Conservation (phyloP, 1,140 invertebrate species). For the Diachasma alloeum region DNA sequence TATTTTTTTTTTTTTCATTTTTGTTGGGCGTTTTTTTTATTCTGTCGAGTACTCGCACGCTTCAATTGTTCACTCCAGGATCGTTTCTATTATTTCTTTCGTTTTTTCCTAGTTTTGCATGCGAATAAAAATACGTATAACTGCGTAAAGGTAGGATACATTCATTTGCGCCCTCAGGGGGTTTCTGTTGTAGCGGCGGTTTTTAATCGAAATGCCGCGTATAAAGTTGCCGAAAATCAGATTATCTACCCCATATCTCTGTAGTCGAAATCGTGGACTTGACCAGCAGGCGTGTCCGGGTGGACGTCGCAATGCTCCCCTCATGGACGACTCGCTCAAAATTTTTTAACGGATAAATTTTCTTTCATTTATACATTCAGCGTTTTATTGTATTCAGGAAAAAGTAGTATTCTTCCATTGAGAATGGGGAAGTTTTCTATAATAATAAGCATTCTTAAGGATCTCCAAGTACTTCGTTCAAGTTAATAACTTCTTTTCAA, state of each 20-base stretch:
- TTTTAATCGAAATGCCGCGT: constrained; percentile 63
- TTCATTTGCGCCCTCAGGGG: constrained; percentile 1
- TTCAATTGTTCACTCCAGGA: not conserved
- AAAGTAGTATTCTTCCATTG: not conserved
- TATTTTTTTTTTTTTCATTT: not conserved
- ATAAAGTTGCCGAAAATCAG: constrained; percentile 64
- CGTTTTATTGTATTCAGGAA: no score
- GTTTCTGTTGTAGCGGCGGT: constrained; percentile 29
- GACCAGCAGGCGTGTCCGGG: not conserved
- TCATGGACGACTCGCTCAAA: no score
- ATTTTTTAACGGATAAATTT: no score
- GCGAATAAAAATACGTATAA: not conserved
- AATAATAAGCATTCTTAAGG: no score
- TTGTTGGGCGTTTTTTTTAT: not conserved
- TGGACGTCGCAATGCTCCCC: not conserved
- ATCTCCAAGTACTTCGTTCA: no score
- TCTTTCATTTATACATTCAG: no score
- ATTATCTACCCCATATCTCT: constrained; percentile 50
- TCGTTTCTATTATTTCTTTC: not conserved
- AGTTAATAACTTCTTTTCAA: no score
- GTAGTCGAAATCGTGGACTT: not conserved
- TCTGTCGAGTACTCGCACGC: not conserved
- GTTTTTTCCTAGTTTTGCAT: not conserved
- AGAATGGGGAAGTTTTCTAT: no score
- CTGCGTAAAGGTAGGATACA: constrained; percentile 14